Conservation (phyloP, 2,797 vertebrate species). For the Crenichthys baileyi region DNA sequence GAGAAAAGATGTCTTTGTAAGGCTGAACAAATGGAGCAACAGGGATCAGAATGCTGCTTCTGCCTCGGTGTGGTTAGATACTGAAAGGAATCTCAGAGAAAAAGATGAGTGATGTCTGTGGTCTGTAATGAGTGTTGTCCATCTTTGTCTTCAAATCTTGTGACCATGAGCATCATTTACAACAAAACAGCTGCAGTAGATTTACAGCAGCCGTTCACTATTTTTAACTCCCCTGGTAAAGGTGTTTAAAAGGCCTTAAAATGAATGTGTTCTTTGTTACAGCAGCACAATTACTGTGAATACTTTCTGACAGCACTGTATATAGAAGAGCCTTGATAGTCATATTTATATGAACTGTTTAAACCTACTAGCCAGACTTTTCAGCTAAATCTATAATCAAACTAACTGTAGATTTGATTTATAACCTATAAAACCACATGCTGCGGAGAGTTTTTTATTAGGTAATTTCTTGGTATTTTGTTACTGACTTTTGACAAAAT, state of each 20-base stretch:
- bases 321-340: too few relatives aligned
- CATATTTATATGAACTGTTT: too few relatives aligned
- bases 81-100: constrained; percentile 48
- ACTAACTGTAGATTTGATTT: too few relatives aligned
- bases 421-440: too few relatives aligned
- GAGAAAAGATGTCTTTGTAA: constrained; percentile 66
- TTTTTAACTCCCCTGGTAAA: neutral
- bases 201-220: neutral
- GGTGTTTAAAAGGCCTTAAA: neutral
- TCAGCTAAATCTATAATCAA: too few relatives aligned
- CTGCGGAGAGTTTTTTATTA: too few relatives aligned
- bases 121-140: constrained; percentile 33
- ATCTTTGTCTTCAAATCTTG: constrained; percentile 7
- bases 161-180: constrained; percentile 7
- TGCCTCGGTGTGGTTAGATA: constrained; percentile 56
- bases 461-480: too few relatives aligned
- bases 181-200: neutral
- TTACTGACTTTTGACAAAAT: too few relatives aligned
- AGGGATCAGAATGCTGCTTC: constrained; percentile 47
- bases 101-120: constrained; percentile 40
- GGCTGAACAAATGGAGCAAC: constrained; percentile 63
- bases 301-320: too few relatives aligned
- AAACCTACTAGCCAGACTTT: too few relatives aligned
- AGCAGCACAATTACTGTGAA: too few relatives aligned
- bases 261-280: neutral